A percentile compares a stretch with the other conserved stretches of the same genome.
phyloP scores from a whole-genome alignment of 2,888 invertebrate genomes.

The Drosophila monieri region DNA sequence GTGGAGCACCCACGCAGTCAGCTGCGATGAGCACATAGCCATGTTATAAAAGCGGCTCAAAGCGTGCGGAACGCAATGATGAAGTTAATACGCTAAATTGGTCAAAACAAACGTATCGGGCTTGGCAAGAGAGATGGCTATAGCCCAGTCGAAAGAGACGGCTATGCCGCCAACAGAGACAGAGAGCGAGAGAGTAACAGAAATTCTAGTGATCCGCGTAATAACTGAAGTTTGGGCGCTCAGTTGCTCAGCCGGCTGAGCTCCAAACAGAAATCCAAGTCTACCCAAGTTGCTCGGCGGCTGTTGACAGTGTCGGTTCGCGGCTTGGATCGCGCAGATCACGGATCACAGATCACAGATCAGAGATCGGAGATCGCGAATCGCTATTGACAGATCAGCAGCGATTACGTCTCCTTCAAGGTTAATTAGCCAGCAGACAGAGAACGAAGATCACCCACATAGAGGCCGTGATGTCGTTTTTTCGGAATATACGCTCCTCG shows the following conservation, averaged over 20 bases:
- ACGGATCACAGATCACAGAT: slow-evolving; percentile 16
- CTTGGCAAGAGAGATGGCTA: slow-evolving; percentile 12
- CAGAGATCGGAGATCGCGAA: slow-evolving; percentile 25
- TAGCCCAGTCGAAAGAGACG: slow-evolving; percentile 19
- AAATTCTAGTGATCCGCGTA: slow-evolving; percentile 78
- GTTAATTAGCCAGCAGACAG: slow-evolving; percentile 27
- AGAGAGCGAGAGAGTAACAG: slow-evolving; percentile 26
- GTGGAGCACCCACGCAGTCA: slow-evolving; percentile 46
- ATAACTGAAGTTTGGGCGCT: slow-evolving; percentile 59
- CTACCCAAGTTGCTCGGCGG: slow-evolving; percentile 61
- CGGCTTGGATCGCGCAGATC: slow-evolving; percentile 31
- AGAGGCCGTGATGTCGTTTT: slow-evolving; percentile 78
- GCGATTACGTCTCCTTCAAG: slow-evolving; percentile 26
- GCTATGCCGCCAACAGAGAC: background rate
- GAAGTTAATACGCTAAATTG: slow-evolving; percentile 74
- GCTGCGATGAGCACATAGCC: slow-evolving; percentile 28
- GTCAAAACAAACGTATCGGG: slow-evolving; percentile 66
- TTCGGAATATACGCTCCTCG: slow-evolving; percentile 82
- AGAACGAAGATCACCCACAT: slow-evolving; percentile 1
- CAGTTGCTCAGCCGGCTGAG: slow-evolving; percentile 61
- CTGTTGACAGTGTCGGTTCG: slow-evolving; percentile 63
- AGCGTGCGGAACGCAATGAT: slow-evolving; percentile 57
- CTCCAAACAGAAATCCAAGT: background rate
- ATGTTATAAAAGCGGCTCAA: slow-evolving; percentile 36
- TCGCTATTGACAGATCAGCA: slow-evolving; percentile 6